Percentiles rank a stretch among this genome's conserved stretches.
Conservation (phyloP, 2,888 invertebrate species). For the Lasioglossum oenotherae region DNA sequence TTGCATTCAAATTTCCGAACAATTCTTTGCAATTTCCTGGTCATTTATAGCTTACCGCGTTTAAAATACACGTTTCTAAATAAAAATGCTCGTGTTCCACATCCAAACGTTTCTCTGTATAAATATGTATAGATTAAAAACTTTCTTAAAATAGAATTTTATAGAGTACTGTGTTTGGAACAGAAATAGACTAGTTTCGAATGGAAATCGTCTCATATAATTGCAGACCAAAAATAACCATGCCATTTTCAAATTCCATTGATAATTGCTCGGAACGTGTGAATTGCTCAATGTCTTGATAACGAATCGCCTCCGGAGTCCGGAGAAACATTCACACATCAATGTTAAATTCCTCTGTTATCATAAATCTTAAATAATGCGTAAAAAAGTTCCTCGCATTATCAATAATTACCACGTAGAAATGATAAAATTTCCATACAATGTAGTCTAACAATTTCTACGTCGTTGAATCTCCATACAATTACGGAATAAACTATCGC, state of each 20-base stretch:
- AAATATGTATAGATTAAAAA: background rate
- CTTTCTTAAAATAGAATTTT: constrained; percentile 8
- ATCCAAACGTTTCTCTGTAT: background rate
- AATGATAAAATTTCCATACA: background rate
- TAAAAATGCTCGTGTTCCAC: background rate
- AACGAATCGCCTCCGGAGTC: background rate
- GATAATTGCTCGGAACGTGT: background rate
- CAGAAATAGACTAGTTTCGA: background rate
- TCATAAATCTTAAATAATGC: background rate
- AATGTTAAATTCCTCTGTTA: background rate
- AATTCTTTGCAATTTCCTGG: background rate
- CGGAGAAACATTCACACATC: background rate
- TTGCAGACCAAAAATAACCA: background rate
- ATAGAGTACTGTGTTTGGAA: background rate
- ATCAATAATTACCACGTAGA: background rate
- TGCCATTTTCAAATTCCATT: background rate
- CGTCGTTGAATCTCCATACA: background rate
- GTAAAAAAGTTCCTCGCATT: background rate
- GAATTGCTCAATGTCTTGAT: background rate
- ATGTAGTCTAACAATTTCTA: background rate
- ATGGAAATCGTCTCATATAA: background rate
- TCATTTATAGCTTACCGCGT: background rate
- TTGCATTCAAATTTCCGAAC: background rate
- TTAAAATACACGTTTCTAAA: background rate
- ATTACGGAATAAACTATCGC: background rate